Base-by-base conservation (phyloP, 2,888 invertebrate genomes). In the Lysandra bellargus region DNA sequence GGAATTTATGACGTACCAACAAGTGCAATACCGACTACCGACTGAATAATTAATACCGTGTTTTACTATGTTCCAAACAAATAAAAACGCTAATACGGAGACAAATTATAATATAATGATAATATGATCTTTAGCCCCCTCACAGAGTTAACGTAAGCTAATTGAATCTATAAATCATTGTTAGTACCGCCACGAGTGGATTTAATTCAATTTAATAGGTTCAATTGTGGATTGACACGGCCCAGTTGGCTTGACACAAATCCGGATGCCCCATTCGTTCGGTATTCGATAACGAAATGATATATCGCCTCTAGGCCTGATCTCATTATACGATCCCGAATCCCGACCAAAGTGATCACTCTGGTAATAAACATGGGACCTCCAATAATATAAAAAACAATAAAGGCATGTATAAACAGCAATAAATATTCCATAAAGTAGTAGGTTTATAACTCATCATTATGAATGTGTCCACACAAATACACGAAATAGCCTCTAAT, bases 211-310 rank as follows among this genome's bases (percentile, higher is more conserved):
- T 88, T 89, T 89, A 91, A 91, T 91, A 90, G 90, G 91, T 91
- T 91, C 92, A 93, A 92, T 91, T 91, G 89, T 86, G 86, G 88
- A 87, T 91, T 91, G 92, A 92, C 93, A 89, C 87, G 88, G 86
- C 82, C 88, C 86, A 89, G 88, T 90, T 87, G 83, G 81, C 86
- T 83, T 85, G 87, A 85, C 86, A 87, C 85, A 89, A 90, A 90
- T 92, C 89, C 87, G 83, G 84, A 84, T 83, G 83, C 85, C 85
- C 85, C 83, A 83, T 85, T 85, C 83, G 82, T 87, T 88, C 87
- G 86, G 88, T 85, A 86, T 89, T 88, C 87, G 87, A 84, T 84
- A 83, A 80, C 82, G 78, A 79, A 82, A 78, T 83, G 83, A 84
- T 84, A 81, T 83, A 83, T 84, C 82, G 82, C 80, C 80, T 80